Percentiles rank a stretch among this genome's conserved stretches.
These are phyloP conservation scores for Scatophagus argus DNA, from an alignment of 2,113 vertebrate species.

Conservation along the genomic window DNA sequence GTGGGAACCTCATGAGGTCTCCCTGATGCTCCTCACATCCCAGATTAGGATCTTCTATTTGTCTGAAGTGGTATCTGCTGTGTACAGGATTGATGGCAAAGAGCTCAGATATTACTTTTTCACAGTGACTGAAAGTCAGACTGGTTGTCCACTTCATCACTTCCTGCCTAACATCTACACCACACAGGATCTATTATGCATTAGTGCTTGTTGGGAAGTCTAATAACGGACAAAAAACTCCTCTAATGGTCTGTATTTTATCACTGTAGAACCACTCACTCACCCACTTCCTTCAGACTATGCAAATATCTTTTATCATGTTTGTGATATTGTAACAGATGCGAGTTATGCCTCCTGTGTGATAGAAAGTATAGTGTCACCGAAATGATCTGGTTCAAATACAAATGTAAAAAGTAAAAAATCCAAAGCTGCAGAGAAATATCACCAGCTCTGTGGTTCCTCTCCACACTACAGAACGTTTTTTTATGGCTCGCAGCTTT, in stretches of 20 bases:
- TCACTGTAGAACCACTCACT: not conserved
- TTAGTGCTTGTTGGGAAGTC: not conserved
- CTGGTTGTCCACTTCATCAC: not conserved
- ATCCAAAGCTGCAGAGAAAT: too few relatives aligned
- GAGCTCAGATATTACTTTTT: not conserved
- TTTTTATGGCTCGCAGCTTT: too few relatives aligned
- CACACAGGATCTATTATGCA: not conserved
- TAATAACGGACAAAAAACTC: not conserved
- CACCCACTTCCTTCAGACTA: not conserved
- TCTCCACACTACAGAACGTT: not conserved
- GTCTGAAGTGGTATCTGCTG: not conserved
- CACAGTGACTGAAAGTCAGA: not conserved
- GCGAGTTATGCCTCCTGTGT: not conserved
- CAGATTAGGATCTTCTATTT: too few relatives aligned
- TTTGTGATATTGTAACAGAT: not conserved
- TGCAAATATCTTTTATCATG: not conserved
- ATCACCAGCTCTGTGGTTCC: not conserved
- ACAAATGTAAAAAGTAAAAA: not conserved
- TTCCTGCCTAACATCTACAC: not conserved
- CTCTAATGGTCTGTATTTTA: not conserved
- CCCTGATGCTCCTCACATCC: too few relatives aligned
- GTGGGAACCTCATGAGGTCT: too few relatives aligned
- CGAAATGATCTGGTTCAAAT: not conserved
- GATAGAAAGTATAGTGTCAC: not conserved
- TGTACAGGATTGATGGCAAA: not conserved